These are phyloP conservation scores for Drusus annulatus DNA, from an alignment of 1,140 invertebrate species.

Conservation along the genomic window DNA sequence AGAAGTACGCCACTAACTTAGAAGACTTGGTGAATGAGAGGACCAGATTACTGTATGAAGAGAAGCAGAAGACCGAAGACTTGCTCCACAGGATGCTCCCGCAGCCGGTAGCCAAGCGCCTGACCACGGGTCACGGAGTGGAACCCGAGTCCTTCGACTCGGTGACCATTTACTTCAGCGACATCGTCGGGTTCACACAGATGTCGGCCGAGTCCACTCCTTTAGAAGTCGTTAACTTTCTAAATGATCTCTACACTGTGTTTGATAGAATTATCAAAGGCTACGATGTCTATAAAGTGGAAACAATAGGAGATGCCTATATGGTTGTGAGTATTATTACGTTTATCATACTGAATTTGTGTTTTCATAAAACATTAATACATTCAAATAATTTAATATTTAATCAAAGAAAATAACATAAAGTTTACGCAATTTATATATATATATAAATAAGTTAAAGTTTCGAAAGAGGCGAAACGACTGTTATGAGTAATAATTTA, in stretches of 20 bases:
- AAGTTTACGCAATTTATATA: too few species aligned
- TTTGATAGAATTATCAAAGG: slow-evolving; percentile 95
- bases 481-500: too few species aligned
- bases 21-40: slow-evolving; percentile 93
- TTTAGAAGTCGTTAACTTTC: slow-evolving; percentile 93
- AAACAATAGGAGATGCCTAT: slow-evolving; percentile 94
- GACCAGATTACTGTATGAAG: slow-evolving; percentile 89
- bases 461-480: too few species aligned
- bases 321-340: slow-evolving; percentile 83
- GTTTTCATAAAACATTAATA: too few species aligned
- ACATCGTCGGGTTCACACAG: slow-evolving; percentile 98
- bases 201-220: slow-evolving; percentile 97
- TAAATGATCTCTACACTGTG: slow-evolving; percentile 95
- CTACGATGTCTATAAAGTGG: slow-evolving; percentile 98
- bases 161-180: slow-evolving; percentile 98
- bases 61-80: slow-evolving; percentile 95
- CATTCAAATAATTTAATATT: too few species aligned
- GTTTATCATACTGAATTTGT: too few species aligned
- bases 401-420: too few species aligned
- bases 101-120: slow-evolving; percentile 86
- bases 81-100: slow-evolving; percentile 94
- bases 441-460: too few species aligned
- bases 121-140: slow-evolving; percentile 91
- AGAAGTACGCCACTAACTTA: slow-evolving; percentile 94
- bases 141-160: slow-evolving; percentile 95